phyloP scores from a whole-genome alignment of 2,888 invertebrate genomes.

The Eurois occulta region DNA sequence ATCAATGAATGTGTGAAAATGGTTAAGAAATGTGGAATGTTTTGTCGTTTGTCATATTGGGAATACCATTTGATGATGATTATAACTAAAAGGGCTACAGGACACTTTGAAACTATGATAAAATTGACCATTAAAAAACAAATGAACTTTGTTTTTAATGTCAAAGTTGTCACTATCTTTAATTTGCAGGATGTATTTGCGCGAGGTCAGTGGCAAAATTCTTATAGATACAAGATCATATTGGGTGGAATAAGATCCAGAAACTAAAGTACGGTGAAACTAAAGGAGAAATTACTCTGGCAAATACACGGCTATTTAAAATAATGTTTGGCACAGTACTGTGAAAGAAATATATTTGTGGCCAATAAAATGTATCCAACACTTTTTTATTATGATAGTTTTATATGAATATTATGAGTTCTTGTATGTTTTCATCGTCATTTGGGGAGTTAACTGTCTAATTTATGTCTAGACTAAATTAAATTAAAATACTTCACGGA shows the following conservation, averaged over 20 bases:
- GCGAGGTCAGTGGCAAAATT: not conserved
- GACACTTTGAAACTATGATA: not conserved
- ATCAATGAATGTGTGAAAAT: slow-evolving; percentile 49
- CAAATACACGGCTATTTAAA: slow-evolving; percentile 22
- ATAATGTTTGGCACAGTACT: slow-evolving; percentile 50
- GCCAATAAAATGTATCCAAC: slow-evolving; percentile 48
- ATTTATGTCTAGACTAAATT: slow-evolving; percentile 50
- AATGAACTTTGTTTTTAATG: not conserved
- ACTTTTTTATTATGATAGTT: slow-evolving; percentile 63
- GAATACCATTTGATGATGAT: not conserved
- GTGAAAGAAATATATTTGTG: slow-evolving; percentile 47
- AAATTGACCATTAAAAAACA: not conserved
- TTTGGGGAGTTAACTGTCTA: slow-evolving; percentile 26
- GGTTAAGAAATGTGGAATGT: slow-evolving; percentile 8
- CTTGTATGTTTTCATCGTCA: slow-evolving; percentile 34
- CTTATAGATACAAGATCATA: not conserved
- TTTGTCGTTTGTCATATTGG: slow-evolving; percentile 21
- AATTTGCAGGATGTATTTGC: not conserved
- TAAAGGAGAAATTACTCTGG: not conserved
- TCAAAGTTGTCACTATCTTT: not conserved
- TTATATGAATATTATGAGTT: slow-evolving; percentile 56
- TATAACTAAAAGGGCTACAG: not conserved
- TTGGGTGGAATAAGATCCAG: not conserved
- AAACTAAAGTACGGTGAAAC: not conserved
- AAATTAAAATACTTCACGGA: slow-evolving; percentile 41